Evolutionary conservation across 2,797 vertebrate genomes (phyloP).

Genomic region (Hoplostethus atlanticus): DNA sequence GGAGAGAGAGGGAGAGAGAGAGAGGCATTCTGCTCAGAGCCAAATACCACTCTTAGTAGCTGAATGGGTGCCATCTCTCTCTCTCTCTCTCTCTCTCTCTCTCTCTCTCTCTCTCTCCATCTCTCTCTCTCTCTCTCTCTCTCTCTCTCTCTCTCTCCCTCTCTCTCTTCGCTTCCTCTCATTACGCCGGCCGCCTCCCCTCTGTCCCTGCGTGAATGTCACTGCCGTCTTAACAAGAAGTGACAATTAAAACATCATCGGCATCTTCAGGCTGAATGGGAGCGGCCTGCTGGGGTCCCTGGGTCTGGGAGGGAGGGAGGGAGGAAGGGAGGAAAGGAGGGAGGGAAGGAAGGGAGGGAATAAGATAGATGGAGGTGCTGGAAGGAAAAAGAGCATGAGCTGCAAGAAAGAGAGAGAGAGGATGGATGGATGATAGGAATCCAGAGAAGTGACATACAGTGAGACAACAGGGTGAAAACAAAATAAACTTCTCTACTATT

Average conservation of each 20-base stretch:
- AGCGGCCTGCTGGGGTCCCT: slow-evolving; percentile 53
- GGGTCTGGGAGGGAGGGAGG: slow-evolving; percentile 9
- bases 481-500: too few species aligned
- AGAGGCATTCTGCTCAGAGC: slow-evolving; percentile 69
- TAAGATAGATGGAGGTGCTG: slow-evolving; percentile 34
- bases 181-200: slow-evolving; percentile 70
- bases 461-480: too few species aligned
- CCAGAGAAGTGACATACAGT: too few species aligned
- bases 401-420: slow-evolving; percentile 33
- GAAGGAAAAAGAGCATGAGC: slow-evolving; percentile 29
- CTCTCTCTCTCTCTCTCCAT: slow-evolving; percentile 11
- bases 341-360: neutral
- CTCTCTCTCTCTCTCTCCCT: neutral
- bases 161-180: slow-evolving; percentile 61
- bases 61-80: slow-evolving; percentile 74
- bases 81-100: slow-evolving; percentile 34
- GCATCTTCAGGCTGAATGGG: slow-evolving; percentile 67
- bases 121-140: neutral
- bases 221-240: slow-evolving; percentile 78
- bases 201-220: slow-evolving; percentile 75
- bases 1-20: slow-evolving; percentile 23
- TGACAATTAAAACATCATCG: slow-evolving; percentile 84
- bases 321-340: neutral
- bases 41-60: slow-evolving; percentile 73
- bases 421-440: neutral